Conservation (phyloP, 1,140 invertebrate genomes). For the Gryon sp. region DNA sequence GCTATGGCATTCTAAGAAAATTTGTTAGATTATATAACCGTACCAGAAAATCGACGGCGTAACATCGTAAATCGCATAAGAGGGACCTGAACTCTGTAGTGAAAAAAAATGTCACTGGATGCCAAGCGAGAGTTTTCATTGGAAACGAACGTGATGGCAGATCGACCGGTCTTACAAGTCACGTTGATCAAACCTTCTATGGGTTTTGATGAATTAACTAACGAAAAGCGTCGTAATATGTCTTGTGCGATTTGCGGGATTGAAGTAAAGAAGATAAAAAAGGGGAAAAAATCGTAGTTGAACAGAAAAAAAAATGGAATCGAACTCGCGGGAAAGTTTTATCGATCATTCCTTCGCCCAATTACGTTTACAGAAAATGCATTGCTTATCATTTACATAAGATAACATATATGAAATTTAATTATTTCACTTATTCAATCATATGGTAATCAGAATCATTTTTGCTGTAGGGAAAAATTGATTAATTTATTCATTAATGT, state of each 20-base stretch:
- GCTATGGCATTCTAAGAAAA: slow-evolving; percentile 23
- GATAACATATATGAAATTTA: no score
- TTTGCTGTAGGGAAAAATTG: no score
- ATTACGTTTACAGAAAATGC: no score
- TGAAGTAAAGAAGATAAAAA: slow-evolving; percentile 4
- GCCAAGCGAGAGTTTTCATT: slow-evolving; percentile 69
- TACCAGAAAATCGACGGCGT: slow-evolving; percentile 45
- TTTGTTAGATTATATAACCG: slow-evolving; percentile 36
- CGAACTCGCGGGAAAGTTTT: slow-evolving; percentile 62
- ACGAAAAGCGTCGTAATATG: slow-evolving; percentile 59
- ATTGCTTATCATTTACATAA: no score
- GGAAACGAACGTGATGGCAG: slow-evolving; percentile 35
- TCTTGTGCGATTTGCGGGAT: slow-evolving; percentile 5
- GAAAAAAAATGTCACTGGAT: slow-evolving; percentile 49
- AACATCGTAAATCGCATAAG: slow-evolving; percentile 26
- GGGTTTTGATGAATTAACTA: slow-evolving; percentile 57
- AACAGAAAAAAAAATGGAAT: not conserved
- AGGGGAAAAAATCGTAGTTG: slow-evolving; percentile 19
- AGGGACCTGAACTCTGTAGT: slow-evolving; percentile 35
- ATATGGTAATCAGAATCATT: no score
- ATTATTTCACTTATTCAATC: no score
- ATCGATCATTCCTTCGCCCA: not conserved
- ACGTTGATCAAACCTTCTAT: slow-evolving; percentile 52
- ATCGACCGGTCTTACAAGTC: slow-evolving; percentile 63
- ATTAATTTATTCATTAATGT: no score